These are phyloP conservation scores for Seriola aureovittata DNA, from an alignment of 2,113 vertebrate genomes.

Conservation along the genomic window DNA sequence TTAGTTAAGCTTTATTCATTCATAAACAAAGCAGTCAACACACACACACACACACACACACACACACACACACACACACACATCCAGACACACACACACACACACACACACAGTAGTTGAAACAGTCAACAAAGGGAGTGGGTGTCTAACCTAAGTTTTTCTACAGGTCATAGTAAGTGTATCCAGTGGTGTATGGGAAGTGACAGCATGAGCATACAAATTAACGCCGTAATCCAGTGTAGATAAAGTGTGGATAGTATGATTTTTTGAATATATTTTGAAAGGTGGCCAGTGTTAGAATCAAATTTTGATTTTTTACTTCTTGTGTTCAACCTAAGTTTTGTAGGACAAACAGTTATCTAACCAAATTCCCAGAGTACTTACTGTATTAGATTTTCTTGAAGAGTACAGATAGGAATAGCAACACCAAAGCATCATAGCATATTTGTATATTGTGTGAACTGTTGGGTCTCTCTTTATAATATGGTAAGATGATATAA, in stretches of 20 bases:
- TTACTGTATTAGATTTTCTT: background rate
- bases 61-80: too few relatives aligned
- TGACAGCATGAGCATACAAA: background rate
- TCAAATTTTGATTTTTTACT: background rate
- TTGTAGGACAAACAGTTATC: background rate
- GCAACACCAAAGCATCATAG: background rate
- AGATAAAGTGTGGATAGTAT: too few relatives aligned
- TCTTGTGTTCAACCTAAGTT: background rate
- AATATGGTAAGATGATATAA: too few relatives aligned
- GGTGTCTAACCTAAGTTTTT: too few relatives aligned
- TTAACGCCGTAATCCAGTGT: background rate
- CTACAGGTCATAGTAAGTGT: too few relatives aligned
- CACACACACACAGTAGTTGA: too few relatives aligned
- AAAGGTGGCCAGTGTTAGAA: background rate
- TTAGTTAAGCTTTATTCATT: background rate
- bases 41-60: background rate
- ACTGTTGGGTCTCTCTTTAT: too few relatives aligned
- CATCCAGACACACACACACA: too few relatives aligned
- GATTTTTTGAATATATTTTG: background rate
- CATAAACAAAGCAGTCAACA: background rate
- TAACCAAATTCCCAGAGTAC: background rate
- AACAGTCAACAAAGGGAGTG: too few relatives aligned
- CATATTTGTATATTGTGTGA: too few relatives aligned
- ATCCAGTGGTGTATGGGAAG: too few relatives aligned
- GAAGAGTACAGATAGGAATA: too few relatives aligned